phyloP scores from a whole-genome alignment of 2,797 vertebrate genomes.

The Molossus molossus region DNA sequence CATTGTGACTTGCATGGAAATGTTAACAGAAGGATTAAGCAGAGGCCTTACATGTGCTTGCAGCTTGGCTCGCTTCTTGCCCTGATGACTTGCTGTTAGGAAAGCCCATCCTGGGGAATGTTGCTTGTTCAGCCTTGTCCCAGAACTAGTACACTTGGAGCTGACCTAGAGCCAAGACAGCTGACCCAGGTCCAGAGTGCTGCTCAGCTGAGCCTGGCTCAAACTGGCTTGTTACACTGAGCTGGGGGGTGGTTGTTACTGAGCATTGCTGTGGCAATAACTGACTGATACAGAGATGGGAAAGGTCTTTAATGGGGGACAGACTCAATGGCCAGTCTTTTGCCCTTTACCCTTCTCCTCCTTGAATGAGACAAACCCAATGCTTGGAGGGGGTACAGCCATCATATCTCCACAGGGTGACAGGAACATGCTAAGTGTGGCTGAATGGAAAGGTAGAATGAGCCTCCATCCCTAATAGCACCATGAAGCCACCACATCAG shows the following conservation, averaged over 20 bases:
- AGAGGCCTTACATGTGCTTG: not conserved
- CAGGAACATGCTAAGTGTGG: not conserved
- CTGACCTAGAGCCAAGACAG: not conserved
- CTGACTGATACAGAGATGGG: not conserved
- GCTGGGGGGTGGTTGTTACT: not conserved
- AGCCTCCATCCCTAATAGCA: not conserved
- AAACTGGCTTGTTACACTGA: not conserved
- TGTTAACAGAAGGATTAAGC: not conserved
- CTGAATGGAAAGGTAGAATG: not conserved
- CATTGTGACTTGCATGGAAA: not conserved
- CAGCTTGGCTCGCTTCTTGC: not conserved
- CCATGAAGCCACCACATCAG: not conserved
- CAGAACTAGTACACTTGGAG: not conserved
- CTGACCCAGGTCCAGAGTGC: not conserved
- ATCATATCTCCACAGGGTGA: not conserved
- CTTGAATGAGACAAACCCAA: not conserved
- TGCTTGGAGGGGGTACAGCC: not conserved
- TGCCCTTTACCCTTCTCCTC: not conserved
- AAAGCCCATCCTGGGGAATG: not conserved
- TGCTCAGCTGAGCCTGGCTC: not conserved
- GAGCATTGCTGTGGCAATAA: not conserved
- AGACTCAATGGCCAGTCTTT: not conserved
- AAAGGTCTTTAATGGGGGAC: not conserved
- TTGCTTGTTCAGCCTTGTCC: not conserved
- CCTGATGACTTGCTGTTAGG: not conserved